Base-by-base conservation (phyloP, 1,140 invertebrate genomes). In the Cyclargus thomasi region DNA sequence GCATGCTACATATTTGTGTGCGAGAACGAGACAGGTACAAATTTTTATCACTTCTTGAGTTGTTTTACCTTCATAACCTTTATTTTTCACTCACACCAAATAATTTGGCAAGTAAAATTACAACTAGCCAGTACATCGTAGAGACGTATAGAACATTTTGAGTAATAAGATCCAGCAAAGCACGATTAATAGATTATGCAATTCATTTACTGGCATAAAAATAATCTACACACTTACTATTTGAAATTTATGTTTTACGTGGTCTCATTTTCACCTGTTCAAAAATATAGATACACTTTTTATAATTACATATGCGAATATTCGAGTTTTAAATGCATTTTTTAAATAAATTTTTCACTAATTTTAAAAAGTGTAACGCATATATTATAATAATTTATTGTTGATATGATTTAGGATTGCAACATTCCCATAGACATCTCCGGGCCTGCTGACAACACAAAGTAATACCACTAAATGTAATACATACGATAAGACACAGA, bases 331-430 rank as follows among this genome's bases (percentile, higher is more conserved):
- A 75, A 76, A 79, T 78, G 79, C 77, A 75, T 72, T 63, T 57
- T 68, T 72, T 53, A 71, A 70, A 59, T 65, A 59, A 59, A 53
- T 64, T 47, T n/a, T 67, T 70, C 39, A 47, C 74, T 74, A 78
- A 77, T 78, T 71, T 65, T 82, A 81, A 82, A 80, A 81, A 84
- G 80, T 82, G 77, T 74, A 71, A 69, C 69, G 35, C 68, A 70
- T 68, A 67, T 67, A 47, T 68, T 74, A 57, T 74, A 67, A 70
- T 74, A 78, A 74, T 81, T 72, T 74, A 72, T 53, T 75, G 73
- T 75, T 84, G 82, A 85, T 85, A 85, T 83, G 82, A 80, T 74
- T 75, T 74, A 75, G 72, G 76, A 76, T 78, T 78, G 77, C 76
- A 78, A 77, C 76, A 66, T 71, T 67, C 76, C 76, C 67, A 65